These are phyloP conservation scores for Dastarcus helophoroides DNA, from an alignment of 2,888 invertebrate genomes.

Conservation along the genomic window DNA sequence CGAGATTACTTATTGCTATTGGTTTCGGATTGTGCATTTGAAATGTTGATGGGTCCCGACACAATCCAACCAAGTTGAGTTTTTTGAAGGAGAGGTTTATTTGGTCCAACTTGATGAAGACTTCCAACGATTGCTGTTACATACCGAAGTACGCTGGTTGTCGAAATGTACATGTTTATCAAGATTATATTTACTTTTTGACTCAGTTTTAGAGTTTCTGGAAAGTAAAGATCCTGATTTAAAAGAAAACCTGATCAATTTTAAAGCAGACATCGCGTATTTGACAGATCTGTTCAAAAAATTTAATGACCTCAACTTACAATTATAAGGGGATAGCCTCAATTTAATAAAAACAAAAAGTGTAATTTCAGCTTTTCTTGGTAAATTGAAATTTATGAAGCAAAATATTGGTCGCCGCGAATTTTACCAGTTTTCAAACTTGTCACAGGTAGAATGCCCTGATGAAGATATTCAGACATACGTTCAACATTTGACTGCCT, in stretches of 20 bases:
- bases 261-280: conserved; percentile 13
- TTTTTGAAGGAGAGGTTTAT: too few species aligned
- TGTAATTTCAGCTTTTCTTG: conserved; percentile 6
- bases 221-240: conserved; percentile 13
- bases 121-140: too few species aligned
- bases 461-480: conserved; percentile 7
- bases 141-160: too few species aligned
- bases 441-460: conserved; percentile 7
- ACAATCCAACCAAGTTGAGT: too few species aligned
- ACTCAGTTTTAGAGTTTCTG: conserved; percentile 9
- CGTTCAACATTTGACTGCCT: conserved; percentile 7
- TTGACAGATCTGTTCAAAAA: conserved; percentile 15
- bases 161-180: conserved; percentile 20
- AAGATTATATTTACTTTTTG: conserved; percentile 10
- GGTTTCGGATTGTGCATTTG: too few species aligned
- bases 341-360: conserved; percentile 8
- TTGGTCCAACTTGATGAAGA: too few species aligned
- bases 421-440: conserved; percentile 8
- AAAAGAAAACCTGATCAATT: conserved; percentile 11
- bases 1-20: too few species aligned
- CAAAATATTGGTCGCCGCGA: conserved; percentile 10
- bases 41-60: too few species aligned
- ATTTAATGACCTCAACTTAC: conserved; percentile 13
- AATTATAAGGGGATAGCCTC: conserved; percentile 9
- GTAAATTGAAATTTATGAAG: conserved; percentile 9